Base-by-base conservation (phyloP, 2,113 vertebrate genomes). In the Chaetura pelagica region DNA sequence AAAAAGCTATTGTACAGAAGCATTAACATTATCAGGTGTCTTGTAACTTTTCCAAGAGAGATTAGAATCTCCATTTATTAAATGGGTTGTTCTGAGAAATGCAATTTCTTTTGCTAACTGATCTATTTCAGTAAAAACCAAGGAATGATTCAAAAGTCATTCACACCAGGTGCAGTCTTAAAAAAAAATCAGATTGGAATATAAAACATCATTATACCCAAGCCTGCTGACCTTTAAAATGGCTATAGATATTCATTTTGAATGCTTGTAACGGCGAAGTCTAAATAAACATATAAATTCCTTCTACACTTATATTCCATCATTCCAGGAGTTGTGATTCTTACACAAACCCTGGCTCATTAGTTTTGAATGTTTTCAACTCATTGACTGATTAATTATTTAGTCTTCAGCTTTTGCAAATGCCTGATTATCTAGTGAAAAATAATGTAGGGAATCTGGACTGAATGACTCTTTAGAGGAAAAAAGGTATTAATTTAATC, bases 141-240 rank as follows among this genome's bases (percentile, higher is more conserved):
- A 88, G 79, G 86, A 93, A 87, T 84, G 72, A 96, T 94, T 96
- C 57, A 71, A 75, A 98, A 97, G 95, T 95, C 95, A 97, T 84
- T 83, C 86, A 74, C 30, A 88, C 18, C 82, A 96, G 94, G 80
- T 96, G 90, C 77, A 94, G 27, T 38, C 62, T 92, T 91, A 88
- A 91, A 97, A 97, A 91, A 95, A 84, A 94, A 96, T 87, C 67
- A 93, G n/a, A 79, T 51, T 75, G 68, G 83, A 95, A 27, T 48
- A 97, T 67, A 93, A 95, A 91, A 82, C 42, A 87, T 94, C 76
- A 63, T 59, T 93, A 69, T 83, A 74, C 58, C 87, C 93, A 96
- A 91, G 94, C 48, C 71, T 55, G 81, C 75, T 97, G 96, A 97
- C 96, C 96, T 98, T 98, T 97, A 95, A 87, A 97, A 77, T 74